These are phyloP conservation scores for Drosophila melanocephala DNA, from an alignment of 2,888 invertebrate genomes.

Conservation along the genomic window DNA sequence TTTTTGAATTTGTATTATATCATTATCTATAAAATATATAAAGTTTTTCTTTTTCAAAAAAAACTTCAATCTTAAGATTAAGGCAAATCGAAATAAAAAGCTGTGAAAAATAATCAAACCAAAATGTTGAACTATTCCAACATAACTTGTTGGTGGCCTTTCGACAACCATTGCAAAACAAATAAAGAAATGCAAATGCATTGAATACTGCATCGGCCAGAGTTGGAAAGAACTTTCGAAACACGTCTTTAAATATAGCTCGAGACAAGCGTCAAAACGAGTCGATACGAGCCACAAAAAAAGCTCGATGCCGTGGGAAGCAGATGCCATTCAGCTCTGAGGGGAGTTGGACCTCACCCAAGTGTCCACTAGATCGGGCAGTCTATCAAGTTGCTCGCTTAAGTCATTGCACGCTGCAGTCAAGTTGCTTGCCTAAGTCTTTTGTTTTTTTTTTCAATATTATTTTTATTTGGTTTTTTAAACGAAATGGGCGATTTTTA, in stretches of 20 bases:
- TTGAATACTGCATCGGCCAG: constrained; percentile 21
- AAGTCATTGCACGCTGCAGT: constrained; percentile 16
- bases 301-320: constrained; percentile 37
- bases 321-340: not conserved
- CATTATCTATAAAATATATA: not conserved
- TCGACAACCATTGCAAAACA: constrained; percentile 26
- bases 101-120: not conserved
- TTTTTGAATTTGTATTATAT: too few species aligned
- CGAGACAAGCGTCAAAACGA: not conserved
- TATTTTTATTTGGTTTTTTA: constrained; percentile 1
- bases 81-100: too few species aligned
- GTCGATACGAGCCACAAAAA: constrained; percentile 6
- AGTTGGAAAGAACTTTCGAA: constrained; percentile 46
- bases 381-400: constrained; percentile 28
- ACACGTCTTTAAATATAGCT: constrained; percentile 8
- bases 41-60: not conserved
- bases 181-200: constrained; percentile 27
- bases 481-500: constrained; percentile 23
- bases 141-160: constrained; percentile 5
- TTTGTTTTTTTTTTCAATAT: constrained; percentile 32
- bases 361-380: not conserved
- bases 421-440: constrained; percentile 61
- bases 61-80: not conserved
- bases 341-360: constrained; percentile 5
- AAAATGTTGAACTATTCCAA: not conserved